A percentile compares a stretch with the other conserved stretches of the same genome.
phyloP scores from a whole-genome alignment of 1,140 invertebrate species.

The Leguminivora glycinivorella region DNA sequence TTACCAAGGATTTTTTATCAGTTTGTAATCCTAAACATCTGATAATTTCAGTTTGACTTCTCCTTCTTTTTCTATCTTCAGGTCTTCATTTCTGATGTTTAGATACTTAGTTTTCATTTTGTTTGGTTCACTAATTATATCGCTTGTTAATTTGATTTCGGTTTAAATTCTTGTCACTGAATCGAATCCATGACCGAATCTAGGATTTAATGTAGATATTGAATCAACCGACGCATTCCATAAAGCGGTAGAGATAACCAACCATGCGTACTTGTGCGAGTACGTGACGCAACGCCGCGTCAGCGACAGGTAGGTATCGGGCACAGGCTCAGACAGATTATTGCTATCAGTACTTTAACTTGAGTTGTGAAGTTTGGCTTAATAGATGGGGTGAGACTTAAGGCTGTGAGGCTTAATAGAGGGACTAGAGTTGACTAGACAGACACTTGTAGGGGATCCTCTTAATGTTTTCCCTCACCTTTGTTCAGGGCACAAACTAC shows the following conservation, averaged over 20 bases:
- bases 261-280: background rate
- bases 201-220: too few relatives aligned
- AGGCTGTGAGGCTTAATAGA: too few relatives aligned
- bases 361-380: background rate
- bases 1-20: background rate
- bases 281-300: conserved; percentile 25
- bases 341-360: conserved; percentile 14
- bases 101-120: too few relatives aligned
- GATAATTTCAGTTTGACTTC: background rate
- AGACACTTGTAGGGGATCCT: too few relatives aligned
- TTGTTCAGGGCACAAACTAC: too few relatives aligned
- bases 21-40: background rate
- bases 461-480: too few relatives aligned
- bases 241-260: background rate
- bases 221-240: background rate
- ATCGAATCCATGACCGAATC: too few relatives aligned
- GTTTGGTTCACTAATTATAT: too few relatives aligned
- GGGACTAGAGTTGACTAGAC: too few relatives aligned
- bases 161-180: too few relatives aligned
- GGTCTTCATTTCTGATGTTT: too few relatives aligned
- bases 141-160: too few relatives aligned
- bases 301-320: conserved; percentile 10
- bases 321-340: background rate
- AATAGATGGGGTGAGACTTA: background rate
- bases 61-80: background rate